phyloP scores from a whole-genome alignment of 2,113 vertebrate genomes.

The Synchiropus splendidus region DNA sequence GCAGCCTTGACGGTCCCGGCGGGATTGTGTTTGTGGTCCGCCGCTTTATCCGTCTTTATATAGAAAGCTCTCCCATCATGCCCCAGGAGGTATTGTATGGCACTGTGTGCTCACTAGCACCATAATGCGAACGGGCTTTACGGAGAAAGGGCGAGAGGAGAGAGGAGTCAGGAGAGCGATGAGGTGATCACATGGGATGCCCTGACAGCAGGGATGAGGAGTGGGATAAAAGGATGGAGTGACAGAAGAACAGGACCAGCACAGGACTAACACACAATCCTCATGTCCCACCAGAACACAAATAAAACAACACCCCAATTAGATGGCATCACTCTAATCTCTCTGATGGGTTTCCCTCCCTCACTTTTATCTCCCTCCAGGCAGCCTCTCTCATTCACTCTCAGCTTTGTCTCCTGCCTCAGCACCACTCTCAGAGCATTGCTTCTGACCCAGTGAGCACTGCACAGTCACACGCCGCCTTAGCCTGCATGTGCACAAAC shows the following conservation, averaged over 20 bases:
- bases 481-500: constrained; percentile 10
- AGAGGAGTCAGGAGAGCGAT: constrained; percentile 3
- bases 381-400: constrained; percentile 24
- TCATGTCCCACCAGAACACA: constrained; percentile 16
- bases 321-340: constrained; percentile 5
- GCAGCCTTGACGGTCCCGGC: not conserved
- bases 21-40: constrained; percentile 14
- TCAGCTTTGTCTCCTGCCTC: constrained; percentile 31
- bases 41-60: constrained; percentile 43
- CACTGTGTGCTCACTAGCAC: constrained; percentile 34
- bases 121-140: constrained; percentile 26
- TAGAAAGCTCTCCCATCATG: constrained; percentile 46
- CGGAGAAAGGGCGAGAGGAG: constrained; percentile 1
- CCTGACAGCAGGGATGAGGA: constrained; percentile 11
- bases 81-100: constrained; percentile 45
- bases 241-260: not conserved
- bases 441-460: constrained; percentile 56
- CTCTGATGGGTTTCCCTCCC: constrained; percentile 4
- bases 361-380: constrained; percentile 21
- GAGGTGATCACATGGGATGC: constrained; percentile 26
- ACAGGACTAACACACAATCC: constrained; percentile 13
- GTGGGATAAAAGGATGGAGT: constrained; percentile 13
- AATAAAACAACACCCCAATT: constrained; percentile 34
- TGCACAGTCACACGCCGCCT: constrained; percentile 9
- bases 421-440: constrained; percentile 51